Evolutionary conservation across 2,113 vertebrate species (phyloP), one percentile per base, ranked within the genome.

Genomic region (Porphyrio hochstetteri): DNA sequence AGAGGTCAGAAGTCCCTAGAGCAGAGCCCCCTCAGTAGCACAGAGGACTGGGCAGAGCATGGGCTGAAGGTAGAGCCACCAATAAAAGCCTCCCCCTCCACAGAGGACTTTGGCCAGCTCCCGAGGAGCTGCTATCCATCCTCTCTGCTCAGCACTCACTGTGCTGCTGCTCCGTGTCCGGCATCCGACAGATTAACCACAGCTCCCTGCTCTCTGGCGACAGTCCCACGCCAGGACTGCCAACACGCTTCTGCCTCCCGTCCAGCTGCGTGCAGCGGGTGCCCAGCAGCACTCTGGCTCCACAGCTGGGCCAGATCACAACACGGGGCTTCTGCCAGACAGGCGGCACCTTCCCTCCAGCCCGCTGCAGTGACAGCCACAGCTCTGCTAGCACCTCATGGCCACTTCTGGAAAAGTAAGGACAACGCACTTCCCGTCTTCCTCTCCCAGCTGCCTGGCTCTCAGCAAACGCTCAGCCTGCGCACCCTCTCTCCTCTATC

Each of bases 371-470:
- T 2, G 0, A 59, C 29, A 0, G 4, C 25, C 40, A 46, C 84
- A 8, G 33, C 88, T 72, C 72, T 23, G 35, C 88, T 55, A 2
- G 31, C 38, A 77, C 52, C 97, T 53, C 97, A 98, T 97, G 96
- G 92, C 86, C 60, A 93, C 96, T 23, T 25, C 90, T 24, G 96
- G 96, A 76, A 94, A 97, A 86, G 96, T 97, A 97, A 97, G 96
- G 33, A 75, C 23, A 23, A 16, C 0, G 1, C 23, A 0, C 18
- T 55, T 64, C 70, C 50, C 16, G 1, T 1, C 69, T 33, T 24
- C 38, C 68, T 77, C 59, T 23, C 48, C 2, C 0, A 46, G 11
- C 14, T 46, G n/a, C 27, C 48, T 10, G 4, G 50, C 61, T 72
- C 91, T 4, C 67, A 50, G n/a, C 57, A 46, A 46, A 50, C 1